phyloP scores from a whole-genome alignment of 2,888 invertebrate species.

The Gari tellinella region DNA sequence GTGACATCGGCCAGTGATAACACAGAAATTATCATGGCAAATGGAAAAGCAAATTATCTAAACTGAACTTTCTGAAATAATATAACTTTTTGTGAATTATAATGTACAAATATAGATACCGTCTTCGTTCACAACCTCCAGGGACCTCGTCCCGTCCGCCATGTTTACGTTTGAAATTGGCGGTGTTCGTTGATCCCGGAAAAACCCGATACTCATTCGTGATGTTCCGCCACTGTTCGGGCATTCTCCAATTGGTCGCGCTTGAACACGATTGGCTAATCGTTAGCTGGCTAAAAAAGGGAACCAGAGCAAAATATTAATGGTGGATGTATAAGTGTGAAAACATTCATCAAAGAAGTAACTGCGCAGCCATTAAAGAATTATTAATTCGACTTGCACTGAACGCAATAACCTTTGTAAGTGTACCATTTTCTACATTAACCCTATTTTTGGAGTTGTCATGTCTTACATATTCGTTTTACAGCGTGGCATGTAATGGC shows the following conservation, averaged over 20 bases:
- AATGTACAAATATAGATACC: slow-evolving; percentile 45
- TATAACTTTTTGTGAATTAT: background rate
- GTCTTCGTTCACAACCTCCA: slow-evolving; percentile 65
- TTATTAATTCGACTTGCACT: too few relatives aligned
- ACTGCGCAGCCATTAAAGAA: too few relatives aligned
- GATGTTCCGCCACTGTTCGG: slow-evolving; percentile 21
- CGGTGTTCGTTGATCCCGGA: slow-evolving; percentile 67
- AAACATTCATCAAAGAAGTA: too few relatives aligned
- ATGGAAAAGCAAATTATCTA: too few relatives aligned
- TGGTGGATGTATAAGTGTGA: too few relatives aligned
- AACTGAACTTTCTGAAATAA: background rate
- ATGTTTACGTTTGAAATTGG: slow-evolving; percentile 74
- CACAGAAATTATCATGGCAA: too few relatives aligned
- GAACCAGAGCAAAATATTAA: slow-evolving; percentile 50
- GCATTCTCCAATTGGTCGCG: slow-evolving; percentile 22
- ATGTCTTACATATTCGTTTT: too few relatives aligned
- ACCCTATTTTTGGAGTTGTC: too few relatives aligned
- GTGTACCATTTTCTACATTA: too few relatives aligned
- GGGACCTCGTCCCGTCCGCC: slow-evolving; percentile 65
- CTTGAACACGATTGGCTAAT: slow-evolving; percentile 69
- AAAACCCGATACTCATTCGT: slow-evolving; percentile 12
- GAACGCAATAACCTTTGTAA: too few relatives aligned
- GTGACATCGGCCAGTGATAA: too few relatives aligned
- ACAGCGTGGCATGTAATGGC: too few relatives aligned
- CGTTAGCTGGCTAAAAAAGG: slow-evolving; percentile 76